Conservation (phyloP, 2,113 vertebrate genomes). For the Myxocyprinus asiaticus region DNA sequence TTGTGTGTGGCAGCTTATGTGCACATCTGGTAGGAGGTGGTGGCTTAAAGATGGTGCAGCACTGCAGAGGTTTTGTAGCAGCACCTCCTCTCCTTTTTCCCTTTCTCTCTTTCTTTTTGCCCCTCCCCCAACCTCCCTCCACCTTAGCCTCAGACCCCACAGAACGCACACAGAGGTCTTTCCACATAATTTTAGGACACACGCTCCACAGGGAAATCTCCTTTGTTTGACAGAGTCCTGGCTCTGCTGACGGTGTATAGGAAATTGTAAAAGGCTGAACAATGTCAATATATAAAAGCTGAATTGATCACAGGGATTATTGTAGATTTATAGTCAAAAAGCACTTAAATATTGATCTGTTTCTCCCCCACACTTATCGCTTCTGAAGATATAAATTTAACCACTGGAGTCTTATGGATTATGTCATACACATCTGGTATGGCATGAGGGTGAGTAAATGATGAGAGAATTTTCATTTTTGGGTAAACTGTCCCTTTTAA, state of each 20-base stretch:
- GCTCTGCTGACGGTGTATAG: conserved; percentile 47
- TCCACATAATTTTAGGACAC: conserved; percentile 59
- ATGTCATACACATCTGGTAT: too few relatives aligned
- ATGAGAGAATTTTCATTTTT: too few relatives aligned
- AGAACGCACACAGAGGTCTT: conserved; percentile 52
- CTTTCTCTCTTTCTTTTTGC: conserved; percentile 2
- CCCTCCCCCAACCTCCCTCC: conserved; percentile 50
- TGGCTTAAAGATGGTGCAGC: conserved; percentile 14
- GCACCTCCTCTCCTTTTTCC: background rate
- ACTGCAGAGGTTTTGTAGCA: conserved; percentile 27
- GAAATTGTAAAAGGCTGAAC: too few relatives aligned
- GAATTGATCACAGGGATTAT: too few relatives aligned
- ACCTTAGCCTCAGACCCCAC: conserved; percentile 51
- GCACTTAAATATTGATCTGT: too few relatives aligned
- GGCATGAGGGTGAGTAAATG: too few relatives aligned
- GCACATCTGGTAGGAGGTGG: conserved; percentile 47
- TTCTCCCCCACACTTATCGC: too few relatives aligned
- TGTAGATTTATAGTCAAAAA: too few relatives aligned
- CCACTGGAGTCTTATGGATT: too few relatives aligned
- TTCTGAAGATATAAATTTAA: too few relatives aligned
- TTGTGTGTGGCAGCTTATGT: conserved; percentile 9
- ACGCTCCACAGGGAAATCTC: conserved; percentile 63
- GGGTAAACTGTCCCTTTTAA: too few relatives aligned
- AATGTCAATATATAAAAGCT: too few relatives aligned
- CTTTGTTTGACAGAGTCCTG: conserved; percentile 64